phyloP scores from a whole-genome alignment of 2,113 vertebrate genomes.

The Pardalotus punctatus region DNA sequence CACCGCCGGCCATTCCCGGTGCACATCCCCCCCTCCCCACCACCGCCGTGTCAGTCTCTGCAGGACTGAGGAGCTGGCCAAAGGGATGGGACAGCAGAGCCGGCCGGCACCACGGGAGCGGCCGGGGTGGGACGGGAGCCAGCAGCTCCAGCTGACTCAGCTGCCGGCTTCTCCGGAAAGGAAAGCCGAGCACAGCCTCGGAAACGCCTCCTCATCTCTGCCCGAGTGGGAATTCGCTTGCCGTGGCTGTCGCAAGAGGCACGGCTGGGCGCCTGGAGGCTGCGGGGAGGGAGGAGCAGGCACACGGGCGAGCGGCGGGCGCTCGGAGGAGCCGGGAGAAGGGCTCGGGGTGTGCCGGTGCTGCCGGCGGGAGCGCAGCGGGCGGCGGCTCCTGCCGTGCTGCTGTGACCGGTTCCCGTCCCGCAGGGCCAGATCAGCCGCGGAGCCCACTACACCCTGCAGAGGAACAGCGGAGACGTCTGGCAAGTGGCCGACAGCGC shows the following conservation, averaged over 20 bases:
- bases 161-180: neutral
- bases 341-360: rapidly evolving
- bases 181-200: neutral
- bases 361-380: rapidly evolving
- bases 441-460: constrained; percentile 87
- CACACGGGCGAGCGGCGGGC: neutral
- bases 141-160: neutral
- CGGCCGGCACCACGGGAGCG: rapidly evolving
- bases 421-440: constrained; percentile 83
- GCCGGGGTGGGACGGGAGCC: neutral
- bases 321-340: neutral
- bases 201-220: neutral
- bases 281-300: neutral
- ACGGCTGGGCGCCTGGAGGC: neutral
- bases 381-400: neutral
- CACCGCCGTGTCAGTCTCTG: rapidly evolving
- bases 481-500: constrained; percentile 88
- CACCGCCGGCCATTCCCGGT: rapidly evolving
- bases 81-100: neutral
- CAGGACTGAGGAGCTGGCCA: rapidly evolving
- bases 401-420: neutral
- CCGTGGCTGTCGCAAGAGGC: neutral
- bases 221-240: neutral
- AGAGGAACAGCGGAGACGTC: constrained; percentile 77
- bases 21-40: neutral